Evolutionary conservation across 2,113 vertebrate species (phyloP).

Genomic region (Lamprologus speciosus): DNA sequence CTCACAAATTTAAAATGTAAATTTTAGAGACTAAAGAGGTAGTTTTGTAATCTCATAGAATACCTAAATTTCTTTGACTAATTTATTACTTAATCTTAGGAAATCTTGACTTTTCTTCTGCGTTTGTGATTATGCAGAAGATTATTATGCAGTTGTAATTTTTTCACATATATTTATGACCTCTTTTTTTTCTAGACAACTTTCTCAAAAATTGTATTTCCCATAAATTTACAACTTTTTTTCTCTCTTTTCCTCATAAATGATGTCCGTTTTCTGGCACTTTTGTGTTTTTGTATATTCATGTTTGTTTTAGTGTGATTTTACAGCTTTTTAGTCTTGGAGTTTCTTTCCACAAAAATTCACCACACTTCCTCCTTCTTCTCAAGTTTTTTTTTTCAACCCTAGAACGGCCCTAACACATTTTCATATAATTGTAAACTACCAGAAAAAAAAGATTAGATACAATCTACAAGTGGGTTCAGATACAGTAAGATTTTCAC

Average conservation of each 20-base stretch:
- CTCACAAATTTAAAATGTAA: background rate
- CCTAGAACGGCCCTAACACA: background rate
- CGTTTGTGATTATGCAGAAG: background rate
- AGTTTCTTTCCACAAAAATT: background rate
- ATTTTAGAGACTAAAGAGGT: background rate
- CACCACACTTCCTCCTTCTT: background rate
- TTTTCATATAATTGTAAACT: slow-evolving; percentile 4
- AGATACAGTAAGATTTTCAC: background rate
- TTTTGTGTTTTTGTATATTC: background rate
- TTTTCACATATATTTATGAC: background rate
- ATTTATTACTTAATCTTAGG: background rate
- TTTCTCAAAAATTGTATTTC: background rate
- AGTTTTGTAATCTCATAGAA: background rate
- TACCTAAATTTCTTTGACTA: background rate
- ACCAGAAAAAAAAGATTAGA: background rate
- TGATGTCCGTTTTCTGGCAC: background rate
- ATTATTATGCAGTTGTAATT: background rate
- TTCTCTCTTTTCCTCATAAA: background rate
- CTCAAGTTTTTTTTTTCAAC: background rate
- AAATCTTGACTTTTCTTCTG: background rate
- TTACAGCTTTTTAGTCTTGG: too few species aligned
- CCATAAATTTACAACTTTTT: background rate
- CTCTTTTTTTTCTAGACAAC: background rate
- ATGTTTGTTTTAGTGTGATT: background rate
- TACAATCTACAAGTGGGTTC: slow-evolving; percentile 19